A percentile compares a stretch with the other conserved stretches of the same genome.
phyloP scores from a whole-genome alignment of 2,797 vertebrate genomes.

The Melanotaenia trifasciata region DNA sequence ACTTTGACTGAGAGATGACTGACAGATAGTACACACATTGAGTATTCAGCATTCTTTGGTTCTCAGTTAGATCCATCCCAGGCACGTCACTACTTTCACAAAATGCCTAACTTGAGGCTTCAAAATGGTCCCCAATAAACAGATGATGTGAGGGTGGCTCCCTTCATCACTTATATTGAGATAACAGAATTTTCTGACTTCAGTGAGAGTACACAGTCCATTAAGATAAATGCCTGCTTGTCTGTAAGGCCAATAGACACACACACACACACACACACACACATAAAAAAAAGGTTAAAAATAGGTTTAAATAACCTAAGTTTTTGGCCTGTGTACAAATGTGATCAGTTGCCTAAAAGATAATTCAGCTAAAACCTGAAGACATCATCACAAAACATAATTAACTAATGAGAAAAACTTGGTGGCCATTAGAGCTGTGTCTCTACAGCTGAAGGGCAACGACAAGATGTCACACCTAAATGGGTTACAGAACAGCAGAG shows the following conservation, averaged over 20 bases:
- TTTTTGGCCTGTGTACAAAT: conserved; percentile 36
- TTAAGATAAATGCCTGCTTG: conserved; percentile 23
- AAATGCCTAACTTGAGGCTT: neutral
- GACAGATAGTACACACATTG: neutral
- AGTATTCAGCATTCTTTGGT: neutral
- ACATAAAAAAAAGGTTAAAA: conserved; percentile 15
- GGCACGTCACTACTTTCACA: neutral
- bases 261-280: conserved; percentile 31
- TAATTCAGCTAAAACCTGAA: conserved; percentile 45
- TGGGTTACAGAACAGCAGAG: conserved; percentile 54
- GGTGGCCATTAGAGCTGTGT: conserved; percentile 61
- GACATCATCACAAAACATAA: conserved; percentile 67
- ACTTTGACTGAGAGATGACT: neutral
- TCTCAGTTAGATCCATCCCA: neutral
- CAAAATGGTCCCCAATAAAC: neutral
- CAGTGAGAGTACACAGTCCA: neutral
- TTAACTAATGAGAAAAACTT: conserved; percentile 71
- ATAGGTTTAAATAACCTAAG: conserved; percentile 1
- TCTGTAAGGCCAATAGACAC: conserved; percentile 7
- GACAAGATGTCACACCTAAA: conserved; percentile 64
- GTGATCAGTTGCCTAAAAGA: conserved; percentile 59
- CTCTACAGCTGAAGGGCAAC: conserved; percentile 58
- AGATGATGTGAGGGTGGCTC: neutral
- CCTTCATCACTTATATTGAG: neutral
- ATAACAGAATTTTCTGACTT: conserved; percentile 13